phyloP scores from a whole-genome alignment of 2,797 vertebrate species.

The Vultur gryphus region DNA sequence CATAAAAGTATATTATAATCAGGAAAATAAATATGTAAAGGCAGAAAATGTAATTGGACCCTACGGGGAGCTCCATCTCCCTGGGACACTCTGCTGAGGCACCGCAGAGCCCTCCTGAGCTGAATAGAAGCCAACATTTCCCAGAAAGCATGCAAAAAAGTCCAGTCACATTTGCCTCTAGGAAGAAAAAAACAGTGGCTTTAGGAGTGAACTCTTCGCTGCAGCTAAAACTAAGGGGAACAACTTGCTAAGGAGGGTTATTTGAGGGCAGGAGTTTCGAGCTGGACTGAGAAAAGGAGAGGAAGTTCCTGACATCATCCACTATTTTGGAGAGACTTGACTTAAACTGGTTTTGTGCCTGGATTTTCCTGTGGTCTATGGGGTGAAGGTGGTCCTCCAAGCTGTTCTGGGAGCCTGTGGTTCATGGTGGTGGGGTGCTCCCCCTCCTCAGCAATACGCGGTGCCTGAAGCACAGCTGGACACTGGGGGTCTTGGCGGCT shows the following conservation, averaged over 20 bases:
- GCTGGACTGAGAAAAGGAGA: not conserved
- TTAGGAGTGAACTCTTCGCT: not conserved
- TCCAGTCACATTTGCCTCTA: not conserved
- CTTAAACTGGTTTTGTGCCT: not conserved
- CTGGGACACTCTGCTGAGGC: not conserved
- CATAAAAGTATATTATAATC: not conserved
- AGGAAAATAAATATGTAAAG: not conserved
- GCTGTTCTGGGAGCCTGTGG: not conserved
- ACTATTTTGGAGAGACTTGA: not conserved
- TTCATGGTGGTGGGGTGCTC: not conserved
- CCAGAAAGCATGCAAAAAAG: not conserved
- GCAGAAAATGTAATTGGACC: not conserved
- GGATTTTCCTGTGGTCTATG: not conserved
- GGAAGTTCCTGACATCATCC: not conserved
- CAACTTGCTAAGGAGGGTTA: not conserved
- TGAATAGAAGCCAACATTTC: not conserved
- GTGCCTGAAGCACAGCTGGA: not conserved
- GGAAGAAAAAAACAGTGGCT: not conserved
- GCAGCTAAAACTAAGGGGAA: not conserved
- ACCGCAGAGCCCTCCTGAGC: not conserved
- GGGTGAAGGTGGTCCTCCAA: not conserved
- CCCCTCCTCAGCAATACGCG: not conserved
- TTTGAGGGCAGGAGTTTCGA: not conserved
- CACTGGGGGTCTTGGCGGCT: rapidly evolving
- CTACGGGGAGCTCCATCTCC: not conserved